Evolutionary conservation across 2,113 vertebrate species (phyloP).

Genomic region (Phalacrocorax brasilianus): DNA sequence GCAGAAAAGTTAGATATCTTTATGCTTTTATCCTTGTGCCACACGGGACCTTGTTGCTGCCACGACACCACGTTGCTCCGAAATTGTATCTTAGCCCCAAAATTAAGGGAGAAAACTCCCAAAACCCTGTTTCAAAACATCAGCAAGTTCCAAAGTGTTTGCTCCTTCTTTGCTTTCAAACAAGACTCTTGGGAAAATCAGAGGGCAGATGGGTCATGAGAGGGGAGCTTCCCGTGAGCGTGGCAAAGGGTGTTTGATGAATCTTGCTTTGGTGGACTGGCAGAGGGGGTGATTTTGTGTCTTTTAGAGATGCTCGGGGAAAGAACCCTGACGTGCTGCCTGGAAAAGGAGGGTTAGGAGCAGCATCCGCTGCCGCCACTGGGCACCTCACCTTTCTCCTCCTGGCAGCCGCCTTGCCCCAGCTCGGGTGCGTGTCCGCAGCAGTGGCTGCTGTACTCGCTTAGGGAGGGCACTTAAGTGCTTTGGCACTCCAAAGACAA

Average conservation of each 20-base stretch:
- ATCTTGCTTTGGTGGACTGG: neutral
- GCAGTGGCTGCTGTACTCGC: no score
- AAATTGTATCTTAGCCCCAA: neutral
- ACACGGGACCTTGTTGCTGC: neutral
- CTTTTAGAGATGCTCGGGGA: neutral
- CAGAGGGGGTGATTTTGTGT: no score
- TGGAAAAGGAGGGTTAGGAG: neutral
- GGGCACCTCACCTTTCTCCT: no score
- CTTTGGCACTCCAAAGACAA: neutral
- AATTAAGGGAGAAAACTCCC: neutral
- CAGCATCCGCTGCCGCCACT: neutral
- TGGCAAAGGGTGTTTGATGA: neutral
- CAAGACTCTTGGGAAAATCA: neutral
- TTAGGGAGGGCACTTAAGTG: neutral
- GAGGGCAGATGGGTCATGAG: neutral
- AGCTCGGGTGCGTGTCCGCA: no score
- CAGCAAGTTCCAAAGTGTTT: neutral
- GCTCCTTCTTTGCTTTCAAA: neutral
- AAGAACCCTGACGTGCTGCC: neutral
- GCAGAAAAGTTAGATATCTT: neutral
- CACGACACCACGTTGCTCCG: neutral
- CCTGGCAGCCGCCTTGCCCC: neutral
- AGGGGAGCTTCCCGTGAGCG: neutral
- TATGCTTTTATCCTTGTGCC: neutral
- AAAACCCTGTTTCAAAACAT: neutral